Conservation (phyloP, 2,888 invertebrate genomes). For the Dione juno region DNA sequence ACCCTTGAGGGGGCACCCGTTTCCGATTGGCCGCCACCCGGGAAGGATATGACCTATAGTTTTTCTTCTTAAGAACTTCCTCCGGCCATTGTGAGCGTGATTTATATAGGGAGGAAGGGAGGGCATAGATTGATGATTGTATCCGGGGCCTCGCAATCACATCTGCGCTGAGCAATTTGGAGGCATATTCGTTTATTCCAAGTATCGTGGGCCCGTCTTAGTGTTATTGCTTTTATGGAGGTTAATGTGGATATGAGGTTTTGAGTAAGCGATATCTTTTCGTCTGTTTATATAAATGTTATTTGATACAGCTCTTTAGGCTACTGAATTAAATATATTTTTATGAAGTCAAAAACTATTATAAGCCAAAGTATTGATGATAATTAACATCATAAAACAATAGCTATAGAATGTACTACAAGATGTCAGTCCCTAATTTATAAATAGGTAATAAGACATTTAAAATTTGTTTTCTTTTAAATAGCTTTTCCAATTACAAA, state of each 20-base stretch:
- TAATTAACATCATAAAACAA: background rate
- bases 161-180: constrained; percentile 79
- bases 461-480: constrained; percentile 11
- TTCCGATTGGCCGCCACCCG: constrained; percentile 81
- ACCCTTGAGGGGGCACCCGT: constrained; percentile 65
- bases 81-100: constrained; percentile 81
- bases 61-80: constrained; percentile 84
- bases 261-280: constrained; percentile 43
- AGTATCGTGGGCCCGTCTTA: constrained; percentile 71
- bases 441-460: background rate
- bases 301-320: background rate
- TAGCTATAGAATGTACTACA: background rate
- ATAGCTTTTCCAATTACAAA: constrained; percentile 30
- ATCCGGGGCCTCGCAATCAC: constrained; percentile 75
- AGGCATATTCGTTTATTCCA: constrained; percentile 81
- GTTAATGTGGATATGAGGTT: constrained; percentile 61
- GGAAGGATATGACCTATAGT: constrained; percentile 84
- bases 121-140: constrained; percentile 79
- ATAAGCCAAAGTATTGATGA: background rate
- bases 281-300: constrained; percentile 42
- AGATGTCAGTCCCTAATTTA: background rate
- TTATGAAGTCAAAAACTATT: background rate
- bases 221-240: constrained; percentile 77
- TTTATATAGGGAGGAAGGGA: constrained; percentile 65
- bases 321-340: background rate